Evolutionary conservation across 2,113 vertebrate species (phyloP).

Genomic region (Gymnobelideus leadbeateri): DNA sequence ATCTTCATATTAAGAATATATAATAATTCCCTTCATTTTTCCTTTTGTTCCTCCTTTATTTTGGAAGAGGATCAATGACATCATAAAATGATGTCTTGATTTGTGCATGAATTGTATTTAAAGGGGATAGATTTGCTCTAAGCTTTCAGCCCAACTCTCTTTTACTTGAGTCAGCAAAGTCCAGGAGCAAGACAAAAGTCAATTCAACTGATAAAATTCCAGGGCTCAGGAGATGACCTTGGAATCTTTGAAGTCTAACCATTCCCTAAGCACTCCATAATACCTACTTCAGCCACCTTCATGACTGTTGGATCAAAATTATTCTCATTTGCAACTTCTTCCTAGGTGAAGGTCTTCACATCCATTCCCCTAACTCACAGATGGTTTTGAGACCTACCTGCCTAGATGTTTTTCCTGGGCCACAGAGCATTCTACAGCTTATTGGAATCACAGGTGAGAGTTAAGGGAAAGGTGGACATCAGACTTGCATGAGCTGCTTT

Average conservation of each 20-base stretch:
- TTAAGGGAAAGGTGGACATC: background rate
- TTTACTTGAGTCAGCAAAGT: background rate
- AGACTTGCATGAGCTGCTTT: background rate
- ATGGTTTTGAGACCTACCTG: background rate
- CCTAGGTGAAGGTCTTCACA: background rate
- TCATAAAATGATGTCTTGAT: background rate
- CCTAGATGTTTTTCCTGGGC: background rate
- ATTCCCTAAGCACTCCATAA: background rate
- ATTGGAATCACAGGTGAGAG: background rate
- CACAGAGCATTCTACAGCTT: background rate
- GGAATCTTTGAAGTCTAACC: background rate
- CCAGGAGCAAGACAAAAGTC: background rate
- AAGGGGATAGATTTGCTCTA: background rate
- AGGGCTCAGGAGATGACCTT: background rate
- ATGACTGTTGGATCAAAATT: background rate
- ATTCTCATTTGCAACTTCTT: background rate
- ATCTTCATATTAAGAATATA: constrained; percentile 16
- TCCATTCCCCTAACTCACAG: background rate
- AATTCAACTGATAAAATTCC: background rate
- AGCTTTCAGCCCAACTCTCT: background rate
- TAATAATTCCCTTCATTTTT: background rate
- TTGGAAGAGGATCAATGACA: background rate
- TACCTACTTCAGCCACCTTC: background rate
- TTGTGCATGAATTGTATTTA: background rate
- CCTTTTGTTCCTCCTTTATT: background rate